phyloP scores from a whole-genome alignment of 2,113 vertebrate genomes.

The Anseranas semipalmata region DNA sequence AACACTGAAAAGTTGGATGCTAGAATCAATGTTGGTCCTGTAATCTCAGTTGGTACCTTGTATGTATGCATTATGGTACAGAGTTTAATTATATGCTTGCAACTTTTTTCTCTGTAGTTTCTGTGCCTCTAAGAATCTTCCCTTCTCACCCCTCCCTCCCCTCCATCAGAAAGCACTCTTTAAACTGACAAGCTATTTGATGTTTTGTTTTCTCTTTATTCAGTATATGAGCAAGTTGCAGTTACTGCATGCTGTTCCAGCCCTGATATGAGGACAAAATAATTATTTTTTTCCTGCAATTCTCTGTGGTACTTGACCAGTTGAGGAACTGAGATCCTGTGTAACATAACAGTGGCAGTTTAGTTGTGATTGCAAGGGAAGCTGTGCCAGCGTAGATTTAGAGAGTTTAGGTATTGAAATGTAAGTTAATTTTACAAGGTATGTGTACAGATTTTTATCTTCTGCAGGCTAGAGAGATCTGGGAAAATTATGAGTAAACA shows the following conservation, averaged over 20 bases:
- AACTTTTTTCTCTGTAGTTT: conserved; percentile 28
- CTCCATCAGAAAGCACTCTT: neutral
- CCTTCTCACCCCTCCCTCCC: neutral
- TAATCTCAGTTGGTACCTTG: neutral
- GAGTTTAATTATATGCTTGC: conserved; percentile 29
- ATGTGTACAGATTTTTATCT: neutral
- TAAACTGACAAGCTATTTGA: conserved; percentile 1
- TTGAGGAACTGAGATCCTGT: neutral
- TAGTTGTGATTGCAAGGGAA: neutral
- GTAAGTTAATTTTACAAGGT: neutral
- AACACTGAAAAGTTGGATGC: neutral
- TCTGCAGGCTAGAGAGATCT: neutral
- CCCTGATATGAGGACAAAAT: conserved; percentile 24
- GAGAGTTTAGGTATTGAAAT: neutral
- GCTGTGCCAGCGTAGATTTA: neutral
- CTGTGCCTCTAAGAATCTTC: neutral
- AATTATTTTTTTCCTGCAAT: conserved; percentile 3
- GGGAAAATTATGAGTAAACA: neutral
- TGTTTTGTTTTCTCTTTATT: conserved; percentile 38
- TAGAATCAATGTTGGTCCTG: neutral
- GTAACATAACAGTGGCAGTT: neutral
- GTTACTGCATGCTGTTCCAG: neutral
- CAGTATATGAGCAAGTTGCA: neutral
- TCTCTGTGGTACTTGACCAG: neutral
- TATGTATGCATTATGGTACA: neutral